Percentiles rank a stretch among this genome's conserved stretches.
Conservation (phyloP, 2,888 invertebrate species). For the Athrips mouffetella region DNA sequence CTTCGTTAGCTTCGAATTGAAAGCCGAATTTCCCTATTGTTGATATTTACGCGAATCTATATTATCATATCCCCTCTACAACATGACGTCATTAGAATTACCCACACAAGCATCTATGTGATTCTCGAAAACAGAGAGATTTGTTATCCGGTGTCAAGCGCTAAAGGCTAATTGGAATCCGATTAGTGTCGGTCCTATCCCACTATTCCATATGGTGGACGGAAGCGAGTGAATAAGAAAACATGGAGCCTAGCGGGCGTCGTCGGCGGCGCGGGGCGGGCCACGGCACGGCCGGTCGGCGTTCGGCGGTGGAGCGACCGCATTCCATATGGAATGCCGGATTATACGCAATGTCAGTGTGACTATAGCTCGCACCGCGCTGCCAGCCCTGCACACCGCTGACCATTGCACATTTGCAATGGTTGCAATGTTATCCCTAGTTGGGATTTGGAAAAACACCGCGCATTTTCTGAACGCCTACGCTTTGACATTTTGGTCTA, state of each 20-base stretch:
- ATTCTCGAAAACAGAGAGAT: slow-evolving; percentile 20
- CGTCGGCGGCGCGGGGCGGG: slow-evolving; percentile 37
- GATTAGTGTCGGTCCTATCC: slow-evolving; percentile 62
- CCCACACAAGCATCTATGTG: slow-evolving; percentile 22
- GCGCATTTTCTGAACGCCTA: slow-evolving; percentile 7
- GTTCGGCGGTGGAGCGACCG: slow-evolving; percentile 67
- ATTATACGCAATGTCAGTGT: slow-evolving; percentile 76
- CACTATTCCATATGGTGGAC: slow-evolving; percentile 69
- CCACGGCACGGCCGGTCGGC: slow-evolving; percentile 32
- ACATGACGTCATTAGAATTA: slow-evolving; percentile 43
- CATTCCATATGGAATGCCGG: slow-evolving; percentile 76
- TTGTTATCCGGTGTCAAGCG: slow-evolving; percentile 14
- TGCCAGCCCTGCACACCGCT: slow-evolving; percentile 39
- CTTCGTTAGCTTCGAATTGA: background rate
- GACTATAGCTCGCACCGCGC: slow-evolving; percentile 51
- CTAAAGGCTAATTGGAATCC: slow-evolving; percentile 44
- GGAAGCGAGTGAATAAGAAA: slow-evolving; percentile 68
- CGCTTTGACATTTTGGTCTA: slow-evolving; percentile 4
- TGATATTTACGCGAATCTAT: slow-evolving; percentile 15
- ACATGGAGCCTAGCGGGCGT: slow-evolving; percentile 63
- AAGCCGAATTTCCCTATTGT: slow-evolving; percentile 2
- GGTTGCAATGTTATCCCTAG: slow-evolving; percentile 30
- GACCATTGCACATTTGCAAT: slow-evolving; percentile 48
- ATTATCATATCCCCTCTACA: slow-evolving; percentile 13
- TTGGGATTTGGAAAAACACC: background rate